phyloP scores from a whole-genome alignment of 2,888 invertebrate species.

The Sinodicranocentrus sp. region DNA sequence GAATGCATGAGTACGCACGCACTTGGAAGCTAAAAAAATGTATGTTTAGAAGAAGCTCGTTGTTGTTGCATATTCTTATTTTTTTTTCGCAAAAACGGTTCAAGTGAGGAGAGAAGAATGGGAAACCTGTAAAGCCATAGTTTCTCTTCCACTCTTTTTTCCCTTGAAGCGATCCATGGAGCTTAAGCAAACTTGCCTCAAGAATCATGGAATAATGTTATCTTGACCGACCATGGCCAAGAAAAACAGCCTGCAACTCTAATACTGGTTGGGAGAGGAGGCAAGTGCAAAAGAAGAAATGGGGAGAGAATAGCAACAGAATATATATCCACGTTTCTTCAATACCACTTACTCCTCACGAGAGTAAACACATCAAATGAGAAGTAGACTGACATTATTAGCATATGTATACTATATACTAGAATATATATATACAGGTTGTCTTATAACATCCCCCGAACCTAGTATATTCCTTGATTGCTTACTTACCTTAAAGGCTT shows the following conservation, averaged over 20 bases:
- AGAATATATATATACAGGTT: too few relatives aligned
- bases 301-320: too few relatives aligned
- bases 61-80: constrained; percentile 1
- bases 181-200: constrained; percentile 50
- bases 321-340: too few relatives aligned
- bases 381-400: too few relatives aligned
- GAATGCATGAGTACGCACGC: constrained; percentile 20
- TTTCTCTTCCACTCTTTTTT: not conserved
- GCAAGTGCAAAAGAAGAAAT: not conserved
- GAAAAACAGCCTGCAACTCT: not conserved
- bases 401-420: not conserved
- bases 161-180: constrained; percentile 20
- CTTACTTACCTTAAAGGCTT: constrained; percentile 34
- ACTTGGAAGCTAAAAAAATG: constrained; percentile 13
- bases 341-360: too few relatives aligned
- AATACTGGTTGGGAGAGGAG: not conserved
- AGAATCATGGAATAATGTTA: constrained; percentile 53
- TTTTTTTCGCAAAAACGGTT: not conserved
- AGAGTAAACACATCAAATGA: too few relatives aligned
- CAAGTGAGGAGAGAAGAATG: constrained; percentile 5
- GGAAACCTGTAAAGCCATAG: constrained; percentile 20
- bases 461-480: constrained; percentile 33
- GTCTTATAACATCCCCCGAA: constrained; percentile 4
- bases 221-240: constrained; percentile 45
- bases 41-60: not conserved